phyloP scores from a whole-genome alignment of 1,140 invertebrate genomes.

The Whitmania pigra region DNA sequence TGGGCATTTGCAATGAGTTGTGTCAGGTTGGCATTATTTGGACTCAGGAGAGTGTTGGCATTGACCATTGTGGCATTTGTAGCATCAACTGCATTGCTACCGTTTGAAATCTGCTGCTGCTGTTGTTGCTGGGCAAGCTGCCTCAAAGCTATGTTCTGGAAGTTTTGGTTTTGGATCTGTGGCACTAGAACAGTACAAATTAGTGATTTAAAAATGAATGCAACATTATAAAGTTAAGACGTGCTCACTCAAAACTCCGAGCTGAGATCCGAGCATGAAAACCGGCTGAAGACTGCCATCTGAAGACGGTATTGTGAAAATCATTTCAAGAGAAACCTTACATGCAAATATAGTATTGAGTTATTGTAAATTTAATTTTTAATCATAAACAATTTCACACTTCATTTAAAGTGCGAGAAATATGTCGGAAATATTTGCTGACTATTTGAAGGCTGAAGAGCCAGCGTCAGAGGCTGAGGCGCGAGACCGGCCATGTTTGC shows the following conservation, averaged over 20 bases:
- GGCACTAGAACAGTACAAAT: not conserved
- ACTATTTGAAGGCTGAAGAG: not conserved
- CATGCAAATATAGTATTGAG: not conserved
- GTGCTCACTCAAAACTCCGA: not conserved
- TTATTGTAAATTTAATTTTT: not conserved
- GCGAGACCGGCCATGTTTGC: conserved; percentile 67
- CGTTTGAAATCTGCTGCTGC: not conserved
- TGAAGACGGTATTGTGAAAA: no score
- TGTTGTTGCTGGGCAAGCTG: conserved; percentile 13
- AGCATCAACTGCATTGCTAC: not conserved
- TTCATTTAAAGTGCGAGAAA: not conserved
- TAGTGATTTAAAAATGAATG: not conserved
- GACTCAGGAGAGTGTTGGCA: conserved; percentile 7
- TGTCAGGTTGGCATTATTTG: conserved; percentile 47
- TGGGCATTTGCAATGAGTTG: conserved; percentile 50
- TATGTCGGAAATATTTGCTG: not conserved
- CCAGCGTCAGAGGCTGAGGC: conserved; percentile 39
- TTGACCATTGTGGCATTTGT: not conserved
- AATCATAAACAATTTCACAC: not conserved
- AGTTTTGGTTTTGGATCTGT: conserved; percentile 10
- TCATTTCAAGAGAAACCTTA: not conserved
- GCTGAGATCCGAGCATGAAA: conserved; percentile 12
- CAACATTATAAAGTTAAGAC: not conserved
- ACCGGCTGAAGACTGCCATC: not conserved
- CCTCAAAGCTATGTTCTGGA: conserved; percentile 18